Evolutionary conservation across 2,113 vertebrate species (phyloP), one percentile per base, ranked within the genome.

Genomic region (Neolamprologus cancellatus): DNA sequence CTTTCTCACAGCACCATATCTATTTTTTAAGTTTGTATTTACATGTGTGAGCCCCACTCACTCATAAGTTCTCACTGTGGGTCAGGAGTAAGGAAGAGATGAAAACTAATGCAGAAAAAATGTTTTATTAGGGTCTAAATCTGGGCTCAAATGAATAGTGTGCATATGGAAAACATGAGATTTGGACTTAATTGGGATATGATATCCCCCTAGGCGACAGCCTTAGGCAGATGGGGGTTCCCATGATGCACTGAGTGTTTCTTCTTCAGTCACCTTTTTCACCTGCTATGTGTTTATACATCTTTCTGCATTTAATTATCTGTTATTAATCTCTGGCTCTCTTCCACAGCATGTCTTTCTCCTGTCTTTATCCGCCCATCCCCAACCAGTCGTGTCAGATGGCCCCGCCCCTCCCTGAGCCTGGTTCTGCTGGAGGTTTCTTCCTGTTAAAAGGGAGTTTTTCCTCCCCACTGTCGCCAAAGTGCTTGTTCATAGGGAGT

Each of bases 311-410:
- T n/a, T 34, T 34, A 61, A 34, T 61, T 12, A 34, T 61, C 57
- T 12, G 2, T 34, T 34, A 64, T 61, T 34, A 0, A 34, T 64
- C 59, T 64, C 9, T 12, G 17, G 17, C 59, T 64, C 1, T 34
- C 30, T 61, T 61, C 17, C 30, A 34, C 3, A 34, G 5, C 0
- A 61, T 3, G 17, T 34, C 30, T 61, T 34, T 61, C 57, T 61
- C 57, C 57, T n/a, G 17, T 61, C 30, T 34, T 34, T n/a, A n/a
- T n/a, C 59, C 0, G 0, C 59, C 9, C 30, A 34, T n/a, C 59
- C 17, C 59, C 59, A 34, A 64, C 59, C 57, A 12, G 3, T 61
- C 30, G 0, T 32, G 28, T 0, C 57, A 61, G 57, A 11, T 61
- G 57, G 17, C 57, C 57, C 1, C 7, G 1, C 57, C 15, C 30